Conservation (phyloP, 2,797 vertebrate species). For the Cephalopachus bancanus region DNA sequence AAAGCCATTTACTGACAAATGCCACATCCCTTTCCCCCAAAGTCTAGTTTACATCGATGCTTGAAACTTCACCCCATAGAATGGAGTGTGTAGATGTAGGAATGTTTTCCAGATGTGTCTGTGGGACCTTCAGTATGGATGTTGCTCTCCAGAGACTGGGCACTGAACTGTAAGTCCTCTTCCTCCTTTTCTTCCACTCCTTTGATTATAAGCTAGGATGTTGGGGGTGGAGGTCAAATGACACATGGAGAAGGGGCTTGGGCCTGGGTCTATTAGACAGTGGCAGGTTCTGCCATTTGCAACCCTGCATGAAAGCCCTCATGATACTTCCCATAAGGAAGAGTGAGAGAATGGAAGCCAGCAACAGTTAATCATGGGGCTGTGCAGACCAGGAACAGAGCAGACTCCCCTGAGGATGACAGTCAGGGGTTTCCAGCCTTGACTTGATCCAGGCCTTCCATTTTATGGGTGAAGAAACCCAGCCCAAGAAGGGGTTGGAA, state of each 20-base stretch:
- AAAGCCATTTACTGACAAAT: background rate
- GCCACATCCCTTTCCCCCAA: background rate
- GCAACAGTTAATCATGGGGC: background rate
- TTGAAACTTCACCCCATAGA: background rate
- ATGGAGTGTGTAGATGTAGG: too few species aligned
- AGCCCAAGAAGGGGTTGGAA: rapidly evolving
- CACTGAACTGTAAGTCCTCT: background rate
- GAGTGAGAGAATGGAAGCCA: background rate
- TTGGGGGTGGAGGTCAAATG: background rate
- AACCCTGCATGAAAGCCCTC: rapidly evolving
- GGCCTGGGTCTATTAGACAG: background rate
- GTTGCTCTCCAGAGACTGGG: constrained; percentile 2
- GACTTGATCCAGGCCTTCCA: background rate
- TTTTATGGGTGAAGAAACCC: background rate
- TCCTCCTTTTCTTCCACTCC: background rate
- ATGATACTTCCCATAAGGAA: background rate
- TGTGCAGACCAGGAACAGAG: background rate
- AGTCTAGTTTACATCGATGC: background rate
- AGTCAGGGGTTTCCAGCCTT: background rate
- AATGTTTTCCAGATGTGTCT: background rate
- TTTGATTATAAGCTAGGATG: background rate
- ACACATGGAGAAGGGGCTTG: background rate
- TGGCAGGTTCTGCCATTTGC: background rate
- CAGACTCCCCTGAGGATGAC: background rate
- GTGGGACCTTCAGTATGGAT: background rate